These are phyloP conservation scores for Delichon dasypus DNA, from an alignment of 2,797 vertebrate genomes.

Conservation along the genomic window DNA sequence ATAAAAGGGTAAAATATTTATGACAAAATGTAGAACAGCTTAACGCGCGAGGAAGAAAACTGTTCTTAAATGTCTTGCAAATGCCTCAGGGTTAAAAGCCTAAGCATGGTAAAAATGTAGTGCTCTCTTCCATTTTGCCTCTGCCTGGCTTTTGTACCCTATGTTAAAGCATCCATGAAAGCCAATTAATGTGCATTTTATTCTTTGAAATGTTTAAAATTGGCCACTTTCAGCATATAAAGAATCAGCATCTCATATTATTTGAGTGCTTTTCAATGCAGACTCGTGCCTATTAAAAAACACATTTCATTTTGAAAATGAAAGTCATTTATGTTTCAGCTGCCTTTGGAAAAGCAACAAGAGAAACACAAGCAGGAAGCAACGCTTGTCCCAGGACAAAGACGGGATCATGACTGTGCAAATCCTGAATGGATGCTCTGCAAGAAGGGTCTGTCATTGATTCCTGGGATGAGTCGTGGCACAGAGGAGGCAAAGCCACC, in stretches of 20 bases:
- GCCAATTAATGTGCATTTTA: constrained; percentile 36
- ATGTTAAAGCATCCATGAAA: constrained; percentile 24
- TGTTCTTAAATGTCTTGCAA: not conserved
- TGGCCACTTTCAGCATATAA: not conserved
- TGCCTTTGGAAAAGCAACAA: constrained; percentile 15
- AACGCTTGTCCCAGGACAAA: not conserved
- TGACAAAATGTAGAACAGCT: constrained; percentile 24
- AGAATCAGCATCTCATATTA: constrained; percentile 15
- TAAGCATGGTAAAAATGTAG: not conserved
- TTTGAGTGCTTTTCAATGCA: constrained; percentile 34
- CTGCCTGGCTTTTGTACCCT: not conserved
- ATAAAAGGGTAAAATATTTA: constrained; percentile 60
- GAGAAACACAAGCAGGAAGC: not conserved
- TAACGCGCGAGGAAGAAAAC: not conserved
- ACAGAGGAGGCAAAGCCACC: not conserved
- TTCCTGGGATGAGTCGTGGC: not conserved
- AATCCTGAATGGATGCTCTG: not conserved
- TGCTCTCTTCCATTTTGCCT: not conserved
- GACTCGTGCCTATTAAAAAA: constrained; percentile 27
- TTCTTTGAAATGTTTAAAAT: constrained; percentile 45
- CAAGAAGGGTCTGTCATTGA: not conserved
- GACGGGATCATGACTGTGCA: not conserved
- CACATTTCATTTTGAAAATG: not conserved
- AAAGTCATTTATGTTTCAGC: constrained; percentile 15
- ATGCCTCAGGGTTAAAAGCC: constrained; percentile 29